Percentiles rank a stretch among this genome's conserved stretches.
Evolutionary conservation across 2,797 vertebrate genomes (phyloP).

Genomic region (Aphelocoma californica): DNA sequence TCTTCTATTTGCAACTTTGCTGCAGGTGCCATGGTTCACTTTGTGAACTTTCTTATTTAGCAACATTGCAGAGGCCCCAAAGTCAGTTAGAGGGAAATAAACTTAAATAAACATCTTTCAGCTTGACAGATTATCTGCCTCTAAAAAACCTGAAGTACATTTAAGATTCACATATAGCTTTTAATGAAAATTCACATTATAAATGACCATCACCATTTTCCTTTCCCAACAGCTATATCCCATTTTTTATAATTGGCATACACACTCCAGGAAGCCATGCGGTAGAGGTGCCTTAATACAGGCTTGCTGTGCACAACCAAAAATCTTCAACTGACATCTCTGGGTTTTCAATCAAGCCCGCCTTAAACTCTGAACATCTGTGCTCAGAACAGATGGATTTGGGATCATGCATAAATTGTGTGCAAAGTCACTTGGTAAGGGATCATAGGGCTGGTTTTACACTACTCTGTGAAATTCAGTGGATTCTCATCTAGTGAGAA

Average conservation of each 20-base stretch:
- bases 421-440: not conserved
- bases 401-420: not conserved
- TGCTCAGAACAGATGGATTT: not conserved
- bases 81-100: constrained; percentile 50
- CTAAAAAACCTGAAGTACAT: constrained; percentile 7
- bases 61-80: not conserved
- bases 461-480: not conserved
- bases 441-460: not conserved
- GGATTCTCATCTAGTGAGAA: not conserved
- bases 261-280: not conserved
- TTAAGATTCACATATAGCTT: not conserved
- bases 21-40: constrained; percentile 68
- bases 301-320: not conserved
- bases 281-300: not conserved
- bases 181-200: not conserved
- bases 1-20: constrained; percentile 65
- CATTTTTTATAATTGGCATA: not conserved
- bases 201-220: not conserved
- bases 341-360: not conserved
- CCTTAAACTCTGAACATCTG: not conserved
- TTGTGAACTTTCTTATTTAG: constrained; percentile 68
- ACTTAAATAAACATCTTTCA: constrained; percentile 22
- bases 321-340: not conserved
- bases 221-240: not conserved
- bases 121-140: constrained; percentile 7